These are phyloP conservation scores for Corapipo altera DNA, from an alignment of 2,113 vertebrate genomes.

Conservation along the genomic window DNA sequence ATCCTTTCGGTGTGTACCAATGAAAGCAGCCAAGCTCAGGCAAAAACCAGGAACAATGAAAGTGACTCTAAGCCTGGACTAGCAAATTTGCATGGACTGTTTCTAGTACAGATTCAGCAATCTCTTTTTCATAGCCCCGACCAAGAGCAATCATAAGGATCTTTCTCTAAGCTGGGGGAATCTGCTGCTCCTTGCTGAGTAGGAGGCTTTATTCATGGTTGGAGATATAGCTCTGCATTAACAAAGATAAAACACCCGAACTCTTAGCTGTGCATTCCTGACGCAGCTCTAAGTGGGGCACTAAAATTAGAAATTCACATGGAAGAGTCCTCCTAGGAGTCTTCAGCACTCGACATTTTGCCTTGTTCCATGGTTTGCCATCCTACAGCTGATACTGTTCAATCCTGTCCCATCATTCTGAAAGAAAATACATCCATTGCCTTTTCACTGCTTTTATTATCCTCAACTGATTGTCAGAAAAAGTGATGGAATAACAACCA, in stretches of 20 bases:
- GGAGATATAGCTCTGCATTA: background rate
- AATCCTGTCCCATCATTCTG: background rate
- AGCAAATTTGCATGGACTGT: background rate
- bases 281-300: background rate
- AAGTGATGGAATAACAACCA: constrained; percentile 16
- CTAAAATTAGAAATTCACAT: background rate
- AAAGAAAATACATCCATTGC: background rate
- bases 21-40: background rate
- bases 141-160: background rate
- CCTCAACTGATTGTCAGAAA: background rate
- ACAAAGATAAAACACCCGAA: background rate
- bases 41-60: background rate
- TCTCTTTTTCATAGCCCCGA: background rate
- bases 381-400: background rate
- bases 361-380: background rate
- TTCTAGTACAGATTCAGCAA: background rate
- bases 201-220: background rate
- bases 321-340: background rate
- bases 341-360: background rate
- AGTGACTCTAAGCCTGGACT: background rate
- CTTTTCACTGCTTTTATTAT: background rate
- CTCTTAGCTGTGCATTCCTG: background rate
- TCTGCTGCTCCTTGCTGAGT: background rate
- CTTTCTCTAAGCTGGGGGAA: background rate
- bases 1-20: fast-evolving